phyloP scores from a whole-genome alignment of 2,888 invertebrate species.

The Apotomis capreana region DNA sequence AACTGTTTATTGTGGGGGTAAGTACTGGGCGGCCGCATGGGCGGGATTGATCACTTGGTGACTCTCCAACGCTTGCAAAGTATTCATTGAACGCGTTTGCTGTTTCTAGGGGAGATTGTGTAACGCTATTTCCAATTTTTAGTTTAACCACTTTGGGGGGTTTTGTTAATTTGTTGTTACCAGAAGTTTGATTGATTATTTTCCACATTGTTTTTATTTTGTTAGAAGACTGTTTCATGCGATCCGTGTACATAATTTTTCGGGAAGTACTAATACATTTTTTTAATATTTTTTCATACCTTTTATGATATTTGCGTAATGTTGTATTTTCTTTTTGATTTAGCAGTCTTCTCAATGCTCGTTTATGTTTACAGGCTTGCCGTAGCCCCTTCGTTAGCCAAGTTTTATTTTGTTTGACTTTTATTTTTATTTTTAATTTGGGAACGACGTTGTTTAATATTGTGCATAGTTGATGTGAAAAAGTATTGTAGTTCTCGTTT shows the following conservation, averaged over 20 bases:
- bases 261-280: not conserved
- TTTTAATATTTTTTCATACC: not conserved
- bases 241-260: not conserved
- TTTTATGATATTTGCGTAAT: not conserved
- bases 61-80: not conserved
- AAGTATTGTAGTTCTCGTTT: not conserved
- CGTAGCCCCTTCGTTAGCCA: not conserved
- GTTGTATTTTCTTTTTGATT: not conserved
- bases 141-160: not conserved
- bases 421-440: not conserved
- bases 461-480: not conserved
- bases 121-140: not conserved
- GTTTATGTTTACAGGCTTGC: conserved; percentile 8
- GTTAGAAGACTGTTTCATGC: not conserved
- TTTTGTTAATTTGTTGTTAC: not conserved
- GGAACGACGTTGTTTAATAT: conserved; percentile 1
- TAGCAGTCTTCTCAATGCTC: not conserved
- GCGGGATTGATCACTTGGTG: not conserved
- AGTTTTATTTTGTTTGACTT: not conserved
- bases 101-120: not conserved
- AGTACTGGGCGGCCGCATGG: not conserved
- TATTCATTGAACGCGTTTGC: not conserved
- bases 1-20: not conserved
- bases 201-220: conserved; percentile 7
- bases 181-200: not conserved